Conservation (phyloP, 2,888 invertebrate species). For the Unio pictorum region DNA sequence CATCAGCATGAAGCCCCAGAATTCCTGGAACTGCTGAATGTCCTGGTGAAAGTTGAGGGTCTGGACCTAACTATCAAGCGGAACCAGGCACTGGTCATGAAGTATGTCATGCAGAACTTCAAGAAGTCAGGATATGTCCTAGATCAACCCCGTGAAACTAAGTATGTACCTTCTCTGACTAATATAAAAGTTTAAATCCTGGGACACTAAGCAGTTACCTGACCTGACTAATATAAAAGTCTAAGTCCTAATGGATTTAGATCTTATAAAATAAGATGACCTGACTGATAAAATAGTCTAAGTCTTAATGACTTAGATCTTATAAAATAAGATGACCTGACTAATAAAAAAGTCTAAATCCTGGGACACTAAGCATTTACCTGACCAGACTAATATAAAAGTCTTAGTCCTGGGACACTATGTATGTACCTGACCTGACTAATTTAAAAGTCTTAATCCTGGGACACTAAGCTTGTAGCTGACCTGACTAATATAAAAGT, state of each 20-base stretch:
- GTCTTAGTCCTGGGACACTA: slow-evolving; percentile 54
- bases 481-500: no score
- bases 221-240: no score
- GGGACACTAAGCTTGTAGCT: no score
- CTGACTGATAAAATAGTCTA: not conserved
- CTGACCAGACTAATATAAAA: no score
- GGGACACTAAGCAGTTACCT: not conserved
- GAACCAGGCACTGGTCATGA: slow-evolving; percentile 70
- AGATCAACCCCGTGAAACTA: slow-evolving; percentile 62
- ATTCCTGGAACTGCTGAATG: slow-evolving; percentile 64
- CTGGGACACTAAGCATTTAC: not conserved
- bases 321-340: not conserved
- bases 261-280: no score
- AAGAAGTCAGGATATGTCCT: slow-evolving; percentile 66
- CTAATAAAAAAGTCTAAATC: not conserved
- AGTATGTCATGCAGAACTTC: slow-evolving; percentile 70
- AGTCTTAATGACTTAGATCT: no score
- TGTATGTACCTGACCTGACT: no score
- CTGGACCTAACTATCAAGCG: slow-evolving; percentile 68
- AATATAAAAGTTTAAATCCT: not conserved
- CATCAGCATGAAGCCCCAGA: slow-evolving; percentile 66
- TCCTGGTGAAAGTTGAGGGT: slow-evolving; percentile 67
- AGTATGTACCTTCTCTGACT: slow-evolving; percentile 18
- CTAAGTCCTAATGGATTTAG: no score
- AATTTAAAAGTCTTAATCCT: no score